These are phyloP conservation scores for Monopis laevigella DNA, from an alignment of 2,888 invertebrate genomes.

Conservation along the genomic window DNA sequence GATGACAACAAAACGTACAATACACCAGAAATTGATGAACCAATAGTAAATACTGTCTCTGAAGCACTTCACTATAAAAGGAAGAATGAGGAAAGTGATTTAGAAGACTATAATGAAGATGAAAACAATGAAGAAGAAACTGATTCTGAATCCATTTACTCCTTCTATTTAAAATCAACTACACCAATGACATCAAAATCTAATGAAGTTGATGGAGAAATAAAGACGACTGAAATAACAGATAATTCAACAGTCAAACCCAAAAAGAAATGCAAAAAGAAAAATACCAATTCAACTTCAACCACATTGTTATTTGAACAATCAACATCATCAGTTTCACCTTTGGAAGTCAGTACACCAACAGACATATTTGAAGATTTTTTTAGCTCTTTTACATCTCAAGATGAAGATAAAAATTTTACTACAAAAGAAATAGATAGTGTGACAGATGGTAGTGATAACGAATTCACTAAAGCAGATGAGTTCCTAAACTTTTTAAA, in stretches of 20 bases:
- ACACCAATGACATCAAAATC: conserved; percentile 24
- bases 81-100: conserved; percentile 22
- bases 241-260: conserved; percentile 32
- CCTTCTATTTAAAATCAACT: conserved; percentile 30
- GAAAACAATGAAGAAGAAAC: conserved; percentile 25
- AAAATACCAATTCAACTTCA: conserved; percentile 32
- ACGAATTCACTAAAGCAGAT: conserved; percentile 17
- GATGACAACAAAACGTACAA: too few relatives aligned
- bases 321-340: conserved; percentile 23
- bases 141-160: conserved; percentile 38
- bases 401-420: conserved; percentile 20
- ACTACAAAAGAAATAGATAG: conserved; percentile 14
- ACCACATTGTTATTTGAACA: conserved; percentile 26
- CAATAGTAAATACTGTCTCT: too few relatives aligned
- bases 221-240: conserved; percentile 26
- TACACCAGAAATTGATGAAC: too few relatives aligned
- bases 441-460: conserved; percentile 20
- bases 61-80: too few relatives aligned
- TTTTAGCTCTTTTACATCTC: conserved; percentile 37
- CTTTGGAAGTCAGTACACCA: conserved; percentile 27
- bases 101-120: conserved; percentile 9
- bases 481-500: conserved; percentile 1
- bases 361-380: conserved; percentile 40
- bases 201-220: conserved; percentile 27
- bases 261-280: conserved; percentile 55